These are phyloP conservation scores for Zophobas atratus DNA, from an alignment of 1,140 invertebrate genomes.

Conservation along the genomic window DNA sequence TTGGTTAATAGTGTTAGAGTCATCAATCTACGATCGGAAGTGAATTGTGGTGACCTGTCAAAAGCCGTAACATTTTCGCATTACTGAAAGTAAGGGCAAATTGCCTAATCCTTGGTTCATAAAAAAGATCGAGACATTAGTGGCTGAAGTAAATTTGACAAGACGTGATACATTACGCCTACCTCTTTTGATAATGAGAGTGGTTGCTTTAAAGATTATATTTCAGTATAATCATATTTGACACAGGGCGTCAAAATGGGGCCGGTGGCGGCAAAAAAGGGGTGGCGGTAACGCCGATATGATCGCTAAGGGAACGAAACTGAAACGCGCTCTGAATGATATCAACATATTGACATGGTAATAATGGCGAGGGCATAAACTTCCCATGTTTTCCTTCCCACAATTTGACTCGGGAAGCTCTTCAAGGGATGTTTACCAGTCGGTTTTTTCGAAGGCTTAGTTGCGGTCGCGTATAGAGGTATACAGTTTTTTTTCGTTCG, in stretches of 20 bases:
- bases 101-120: too few relatives aligned
- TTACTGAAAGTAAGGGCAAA: too few relatives aligned
- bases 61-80: too few relatives aligned
- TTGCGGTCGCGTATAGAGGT: not conserved
- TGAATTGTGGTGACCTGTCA: too few relatives aligned
- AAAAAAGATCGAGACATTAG: too few relatives aligned
- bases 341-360: conserved; percentile 38
- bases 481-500: conserved; percentile 7
- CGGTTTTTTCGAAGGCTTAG: conserved; percentile 20
- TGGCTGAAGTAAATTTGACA: not conserved
- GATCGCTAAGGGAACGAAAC: conserved; percentile 30
- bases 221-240: conserved; percentile 2
- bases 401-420: conserved; percentile 35
- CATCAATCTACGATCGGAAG: too few relatives aligned
- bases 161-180: too few relatives aligned
- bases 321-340: conserved; percentile 33
- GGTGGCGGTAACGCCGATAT: not conserved
- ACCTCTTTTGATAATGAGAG: not conserved
- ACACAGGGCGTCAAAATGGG: not conserved
- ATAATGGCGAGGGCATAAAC: conserved; percentile 36
- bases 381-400: conserved; percentile 35
- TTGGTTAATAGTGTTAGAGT: too few relatives aligned
- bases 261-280: conserved; percentile 5
- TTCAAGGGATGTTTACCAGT: conserved; percentile 32
- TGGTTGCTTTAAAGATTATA: not conserved